Base-by-base conservation (phyloP, 2,888 invertebrate genomes). In the Argyresthia albistria region DNA sequence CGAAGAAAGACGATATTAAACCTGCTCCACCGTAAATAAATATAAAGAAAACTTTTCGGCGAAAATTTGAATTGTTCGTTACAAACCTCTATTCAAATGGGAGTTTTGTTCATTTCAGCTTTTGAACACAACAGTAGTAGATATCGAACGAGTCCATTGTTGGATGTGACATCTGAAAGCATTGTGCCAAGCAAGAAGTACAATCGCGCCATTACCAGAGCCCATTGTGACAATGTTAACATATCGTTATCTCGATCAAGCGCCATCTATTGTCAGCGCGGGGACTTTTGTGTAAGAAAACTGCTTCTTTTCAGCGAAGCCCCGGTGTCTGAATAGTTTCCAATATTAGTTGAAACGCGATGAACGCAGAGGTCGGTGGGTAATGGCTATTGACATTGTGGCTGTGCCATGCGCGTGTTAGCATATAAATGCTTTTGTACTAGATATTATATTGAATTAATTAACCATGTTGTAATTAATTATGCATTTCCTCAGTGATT, bases 181-280 rank as follows among this genome's bases (percentile, higher is more conserved):
- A 84, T 84, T 84, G 83, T 86, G 77, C 75, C 73, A 73, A 71
- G 71, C 71, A 75, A 54, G 47, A 43, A 47, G 77, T 74, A 83
- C 82, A 84, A 82, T 83, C 82, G 80, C 75, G 68, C 83, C 82
- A 86, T 86, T 86, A 86, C 83, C 73, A 77, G 63, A 71, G 73
- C 25, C 81, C 77, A 81, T 84, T 86, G 84, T 86, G 80, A 83
- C 83, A 77, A 80, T 82, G 83, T 83, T 84, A 84, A 86, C 84
- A 84, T 84, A 83, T 84, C 83, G 79, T 83, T 86, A 86, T 84
- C 84, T 77, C 73, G 82, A 86, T 86, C 83, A 79, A 81, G 76
- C 83, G 82, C 81, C 86, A 86, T 84, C 86, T 86, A 81, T 86
- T 86, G 86, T 84, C 80, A 79, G 70, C 64, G 59, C 61, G 25